These are phyloP conservation scores for Cyphomyrus discorhynchus DNA, from an alignment of 2,113 vertebrate species.

Conservation along the genomic window DNA sequence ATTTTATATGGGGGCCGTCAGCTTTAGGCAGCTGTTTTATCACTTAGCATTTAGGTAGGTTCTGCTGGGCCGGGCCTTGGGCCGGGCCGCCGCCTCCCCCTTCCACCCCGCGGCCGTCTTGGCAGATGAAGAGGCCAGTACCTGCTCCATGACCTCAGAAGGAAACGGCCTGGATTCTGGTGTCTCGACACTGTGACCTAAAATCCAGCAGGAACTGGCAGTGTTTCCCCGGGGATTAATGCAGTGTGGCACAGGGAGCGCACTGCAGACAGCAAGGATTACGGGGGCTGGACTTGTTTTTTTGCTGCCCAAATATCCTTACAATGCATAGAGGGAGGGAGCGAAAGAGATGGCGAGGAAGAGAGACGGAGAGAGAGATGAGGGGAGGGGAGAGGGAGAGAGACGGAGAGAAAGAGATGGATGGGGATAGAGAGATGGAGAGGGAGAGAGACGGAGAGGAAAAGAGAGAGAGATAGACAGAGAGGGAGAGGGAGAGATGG, in stretches of 20 bases:
- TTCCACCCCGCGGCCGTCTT: background rate
- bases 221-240: slow-evolving; percentile 53
- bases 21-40: background rate
- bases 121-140: background rate
- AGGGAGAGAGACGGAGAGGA: slow-evolving; percentile 4
- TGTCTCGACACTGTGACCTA: slow-evolving; percentile 38
- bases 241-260: slow-evolving; percentile 40
- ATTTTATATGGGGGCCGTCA: background rate
- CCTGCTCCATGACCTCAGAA: slow-evolving; percentile 11
- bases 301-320: slow-evolving; percentile 58
- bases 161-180: slow-evolving; percentile 9
- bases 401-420: slow-evolving; percentile 27
- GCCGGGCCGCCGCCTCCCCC: background rate
- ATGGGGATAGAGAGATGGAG: slow-evolving; percentile 27
- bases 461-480: background rate
- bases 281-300: slow-evolving; percentile 50
- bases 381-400: background rate
- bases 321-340: slow-evolving; percentile 35
- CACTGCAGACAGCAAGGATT: slow-evolving; percentile 55
- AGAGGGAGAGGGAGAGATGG: background rate
- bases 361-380: background rate
- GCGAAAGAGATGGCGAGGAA: background rate
- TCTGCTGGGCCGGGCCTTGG: background rate
- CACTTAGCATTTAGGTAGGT: background rate
- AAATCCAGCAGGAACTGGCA: slow-evolving; percentile 39